Evolutionary conservation across 2,888 invertebrate genomes (phyloP), one percentile per base, ranked within the genome.

Genomic region (Alsophila aescularia): DNA sequence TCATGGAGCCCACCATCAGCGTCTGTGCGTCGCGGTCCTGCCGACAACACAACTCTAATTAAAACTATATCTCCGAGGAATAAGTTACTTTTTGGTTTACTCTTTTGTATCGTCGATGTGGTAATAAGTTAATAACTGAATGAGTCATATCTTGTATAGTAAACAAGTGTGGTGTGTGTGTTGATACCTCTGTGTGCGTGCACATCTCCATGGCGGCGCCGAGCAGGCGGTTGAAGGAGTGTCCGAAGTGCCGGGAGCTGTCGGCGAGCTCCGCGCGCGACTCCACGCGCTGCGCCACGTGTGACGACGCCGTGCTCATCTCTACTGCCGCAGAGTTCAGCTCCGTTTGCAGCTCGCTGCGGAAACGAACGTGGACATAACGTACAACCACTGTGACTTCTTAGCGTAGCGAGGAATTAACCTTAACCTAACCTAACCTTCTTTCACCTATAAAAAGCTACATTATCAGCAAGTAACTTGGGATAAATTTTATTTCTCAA

Each of bases 181-280:
- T 18, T 5, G 3, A 12, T 37, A 93, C 93, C 82, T 93, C 93
- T 0, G 96, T 95, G 75, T 96, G 96, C 0, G 96, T 96, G 0
- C 96, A 96, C 94, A 97, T 96, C 86, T 97, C 96, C 93, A 96
- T 94, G 39, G 96, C 95, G 14, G 95, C 95, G 0, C 94, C 94
- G 29, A 98, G 87, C 51, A 98, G 92, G 44, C 96, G 93, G 64
- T 95, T 94, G 83, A 96, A 98, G 31, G 96, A 95, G 56, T 93
- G 88, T 0, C 96, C 95, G 86, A 97, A 98, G 62, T 94, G 93
- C 60, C 94, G 94, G n/a, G 96, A 95, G 12, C 95, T 94, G 35
- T 93, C 93, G 0, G 96, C 96, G 12, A 98, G 89, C 50, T 93
- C 92, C 0, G 94, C 92, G 0, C 96, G 95, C 36, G 93, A 93